phyloP scores from a whole-genome alignment of 2,888 invertebrate genomes.

The Caenorhabditis becei region DNA sequence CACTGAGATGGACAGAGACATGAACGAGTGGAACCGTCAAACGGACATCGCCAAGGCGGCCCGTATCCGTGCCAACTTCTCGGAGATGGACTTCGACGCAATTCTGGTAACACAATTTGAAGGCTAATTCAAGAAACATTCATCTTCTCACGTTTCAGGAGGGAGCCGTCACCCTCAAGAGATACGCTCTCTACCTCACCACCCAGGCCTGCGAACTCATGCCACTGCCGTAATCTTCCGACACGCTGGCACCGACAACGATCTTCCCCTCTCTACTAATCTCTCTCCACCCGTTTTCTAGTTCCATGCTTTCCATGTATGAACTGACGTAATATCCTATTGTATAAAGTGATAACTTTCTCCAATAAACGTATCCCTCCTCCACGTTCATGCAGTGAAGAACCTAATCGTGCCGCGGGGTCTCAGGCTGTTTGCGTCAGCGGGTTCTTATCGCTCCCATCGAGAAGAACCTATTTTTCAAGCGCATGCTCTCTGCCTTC shows the following conservation, averaged over 20 bases:
- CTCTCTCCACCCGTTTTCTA: background rate
- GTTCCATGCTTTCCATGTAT: constrained; percentile 1
- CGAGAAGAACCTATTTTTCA: background rate
- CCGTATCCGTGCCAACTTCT: constrained; percentile 4
- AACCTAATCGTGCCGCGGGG: background rate
- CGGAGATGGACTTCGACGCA: background rate
- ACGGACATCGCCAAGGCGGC: background rate
- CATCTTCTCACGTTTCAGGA: background rate
- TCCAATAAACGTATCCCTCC: background rate
- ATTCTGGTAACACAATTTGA: constrained; percentile 16
- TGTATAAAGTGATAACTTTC: background rate
- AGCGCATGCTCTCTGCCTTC: background rate
- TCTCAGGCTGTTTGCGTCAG: constrained; percentile 8
- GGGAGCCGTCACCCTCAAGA: constrained; percentile 13
- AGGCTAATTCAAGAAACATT: background rate
- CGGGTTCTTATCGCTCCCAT: background rate
- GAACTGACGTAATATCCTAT: background rate
- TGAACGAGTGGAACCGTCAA: constrained; percentile 21
- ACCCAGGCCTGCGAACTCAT: constrained; percentile 27
- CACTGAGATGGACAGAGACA: background rate
- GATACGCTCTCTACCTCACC: constrained; percentile 31
- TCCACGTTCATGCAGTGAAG: background rate
- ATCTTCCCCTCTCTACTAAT: background rate
- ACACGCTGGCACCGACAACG: background rate
- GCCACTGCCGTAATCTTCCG: constrained; percentile 1